Evolutionary conservation across 2,797 vertebrate genomes (phyloP).

Genomic region (Hypotaenidia philippensis): DNA sequence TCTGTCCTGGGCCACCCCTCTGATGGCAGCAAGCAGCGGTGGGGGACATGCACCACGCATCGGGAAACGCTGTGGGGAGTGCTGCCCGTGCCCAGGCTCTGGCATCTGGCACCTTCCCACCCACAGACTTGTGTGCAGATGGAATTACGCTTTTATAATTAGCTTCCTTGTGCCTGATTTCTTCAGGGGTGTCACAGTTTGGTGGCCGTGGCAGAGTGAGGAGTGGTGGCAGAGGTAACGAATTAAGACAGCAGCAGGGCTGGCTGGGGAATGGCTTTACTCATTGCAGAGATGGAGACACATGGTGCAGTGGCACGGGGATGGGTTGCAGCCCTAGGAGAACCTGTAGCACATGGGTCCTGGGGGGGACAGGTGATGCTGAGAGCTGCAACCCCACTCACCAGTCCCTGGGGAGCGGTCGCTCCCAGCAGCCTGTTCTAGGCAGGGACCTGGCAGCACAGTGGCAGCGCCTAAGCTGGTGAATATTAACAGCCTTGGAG

Average conservation of each 20-base stretch:
- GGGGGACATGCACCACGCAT: fast-evolving
- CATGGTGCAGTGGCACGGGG: background rate
- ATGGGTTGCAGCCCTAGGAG: background rate
- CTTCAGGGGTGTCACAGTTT: background rate
- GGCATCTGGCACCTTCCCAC: background rate
- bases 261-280: background rate
- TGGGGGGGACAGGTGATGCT: background rate
- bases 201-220: fast-evolving
- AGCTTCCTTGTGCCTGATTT: background rate
- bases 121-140: background rate
- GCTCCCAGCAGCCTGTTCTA: background rate
- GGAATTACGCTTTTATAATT: background rate
- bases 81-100: fast-evolving
- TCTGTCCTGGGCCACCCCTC: background rate
- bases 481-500: background rate
- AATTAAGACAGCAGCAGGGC: background rate
- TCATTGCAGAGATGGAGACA: background rate
- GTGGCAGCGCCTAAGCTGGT: background rate
- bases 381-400: background rate
- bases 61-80: fast-evolving
- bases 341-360: background rate
- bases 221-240: background rate
- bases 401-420: background rate
- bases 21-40: fast-evolving
- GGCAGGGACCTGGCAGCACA: background rate